A percentile compares a stretch with the other conserved stretches of the same genome.
These are phyloP conservation scores for Cotesia vestalis DNA, from an alignment of 1,140 invertebrate species.

Conservation along the genomic window DNA sequence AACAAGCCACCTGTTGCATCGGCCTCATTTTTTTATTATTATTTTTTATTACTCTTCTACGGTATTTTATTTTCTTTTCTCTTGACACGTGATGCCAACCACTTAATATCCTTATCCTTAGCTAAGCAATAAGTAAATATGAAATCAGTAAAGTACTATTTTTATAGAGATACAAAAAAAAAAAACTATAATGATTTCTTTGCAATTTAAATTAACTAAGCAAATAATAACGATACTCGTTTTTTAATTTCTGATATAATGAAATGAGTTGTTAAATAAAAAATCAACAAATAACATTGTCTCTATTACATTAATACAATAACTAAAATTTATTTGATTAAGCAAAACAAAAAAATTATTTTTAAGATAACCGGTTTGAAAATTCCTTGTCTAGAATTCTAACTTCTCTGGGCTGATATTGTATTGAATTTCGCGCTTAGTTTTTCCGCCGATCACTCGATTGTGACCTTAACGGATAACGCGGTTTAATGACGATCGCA, in stretches of 20 bases:
- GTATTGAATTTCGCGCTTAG: conserved; percentile 14
- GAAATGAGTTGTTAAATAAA: too few species aligned
- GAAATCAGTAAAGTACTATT: not conserved
- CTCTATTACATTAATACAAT: too few species aligned
- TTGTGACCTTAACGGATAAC: conserved; percentile 20
- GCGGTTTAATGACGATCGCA: conserved; percentile 28
- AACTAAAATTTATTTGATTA: too few species aligned
- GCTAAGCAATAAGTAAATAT: not conserved
- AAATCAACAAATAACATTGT: too few species aligned
- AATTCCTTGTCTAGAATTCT: too few species aligned
- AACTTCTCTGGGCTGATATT: too few species aligned
- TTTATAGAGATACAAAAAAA: not conserved
- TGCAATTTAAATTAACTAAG: too few species aligned
- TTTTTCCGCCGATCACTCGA: not conserved
- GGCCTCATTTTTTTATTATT: not conserved
- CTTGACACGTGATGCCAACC: conserved; percentile 9
- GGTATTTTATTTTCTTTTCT: conserved; percentile 3
- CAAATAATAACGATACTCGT: too few species aligned
- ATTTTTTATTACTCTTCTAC: too few species aligned
- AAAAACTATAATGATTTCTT: not conserved
- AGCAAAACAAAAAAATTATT: too few species aligned
- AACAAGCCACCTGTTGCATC: conserved; percentile 22
- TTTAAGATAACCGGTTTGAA: too few species aligned
- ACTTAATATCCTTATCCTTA: not conserved
- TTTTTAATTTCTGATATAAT: too few species aligned